Base-by-base conservation (phyloP, 1,140 invertebrate species). In the Pissodes strobi region DNA sequence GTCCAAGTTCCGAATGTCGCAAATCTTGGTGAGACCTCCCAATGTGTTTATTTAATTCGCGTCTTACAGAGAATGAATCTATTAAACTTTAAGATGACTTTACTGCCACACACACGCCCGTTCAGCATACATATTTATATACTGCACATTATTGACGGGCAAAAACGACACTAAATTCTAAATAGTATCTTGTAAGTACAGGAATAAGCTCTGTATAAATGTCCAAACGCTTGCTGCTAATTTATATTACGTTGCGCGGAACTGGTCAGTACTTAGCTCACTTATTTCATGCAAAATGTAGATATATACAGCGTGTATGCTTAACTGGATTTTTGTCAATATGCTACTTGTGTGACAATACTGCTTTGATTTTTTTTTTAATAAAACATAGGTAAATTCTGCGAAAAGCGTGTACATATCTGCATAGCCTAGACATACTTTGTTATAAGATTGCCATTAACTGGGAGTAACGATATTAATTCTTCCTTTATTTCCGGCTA, bases 41-140 rank as follows among this genome's bases (percentile, higher is more conserved):
- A 60, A 56, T 21, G 53, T 43, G 53, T 56, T 38, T 56, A 39
- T 56, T 56, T 56, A 56, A 56, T 56, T 56, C 53, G 10, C 22
- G 19, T 34, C 15, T 21, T 41, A 56, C 53, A 56, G 38, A 43
- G 53, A 56, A 56, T 38, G 53, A 56, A 56, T 38, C 53, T 56
- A 56, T 56, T 56, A 56, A 56, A 56, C 21, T 39, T 56, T 56
- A 56, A 56, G 53, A 56, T 56, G 53, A 56, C 38, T 56, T 56
- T 56, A 56, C 53, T 43, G 53, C 51, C 34, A 43, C 53, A 41
- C n/a, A 38, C 53, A 56, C 37, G 43, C 53, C 53, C 53, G 53
- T 56, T 41, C 37, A n/a, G 37, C 53, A 56, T 56, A 56, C 53
- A 56, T 56, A 56, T 56, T 56, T 56, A 56, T 56, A 56, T 23